Evolutionary conservation across 2,888 invertebrate species (phyloP).

Genomic region (Eucera pruinosa): DNA sequence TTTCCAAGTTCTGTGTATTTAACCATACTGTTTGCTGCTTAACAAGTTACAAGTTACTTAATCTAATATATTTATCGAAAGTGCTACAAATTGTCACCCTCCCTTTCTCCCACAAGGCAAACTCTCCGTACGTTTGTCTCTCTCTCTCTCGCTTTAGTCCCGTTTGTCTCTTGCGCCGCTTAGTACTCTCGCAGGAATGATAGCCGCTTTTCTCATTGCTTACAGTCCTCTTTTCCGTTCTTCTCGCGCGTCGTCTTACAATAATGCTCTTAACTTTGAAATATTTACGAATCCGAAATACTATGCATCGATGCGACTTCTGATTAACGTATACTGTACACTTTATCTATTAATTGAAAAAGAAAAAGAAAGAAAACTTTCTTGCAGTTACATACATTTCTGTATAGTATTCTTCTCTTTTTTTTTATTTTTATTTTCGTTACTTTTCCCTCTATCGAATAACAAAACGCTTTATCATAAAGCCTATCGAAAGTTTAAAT

Average conservation of each 20-base stretch:
- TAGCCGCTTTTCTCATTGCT: constrained; percentile 36
- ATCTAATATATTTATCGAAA: constrained; percentile 49
- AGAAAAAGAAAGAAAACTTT: constrained; percentile 5
- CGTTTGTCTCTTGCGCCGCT: constrained; percentile 71
- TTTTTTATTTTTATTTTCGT: too few relatives aligned
- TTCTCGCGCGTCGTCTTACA: constrained; percentile 33
- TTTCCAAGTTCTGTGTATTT: constrained; percentile 36
- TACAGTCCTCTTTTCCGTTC: constrained; percentile 43
- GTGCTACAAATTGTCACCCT: constrained; percentile 51
- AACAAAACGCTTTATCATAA: constrained; percentile 4
- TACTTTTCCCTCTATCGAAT: background rate
- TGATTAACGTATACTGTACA: constrained; percentile 40
- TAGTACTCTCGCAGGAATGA: constrained; percentile 66
- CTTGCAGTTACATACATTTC: constrained; percentile 13
- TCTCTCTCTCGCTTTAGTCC: constrained; percentile 77
- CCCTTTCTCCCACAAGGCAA: constrained; percentile 53
- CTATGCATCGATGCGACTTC: constrained; percentile 21
- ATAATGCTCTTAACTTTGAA: constrained; percentile 30
- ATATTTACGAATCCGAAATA: constrained; percentile 33
- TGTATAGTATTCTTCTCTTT: too few relatives aligned
- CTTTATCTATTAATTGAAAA: constrained; percentile 10
- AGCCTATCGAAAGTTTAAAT: constrained; percentile 23
- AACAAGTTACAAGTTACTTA: constrained; percentile 72
- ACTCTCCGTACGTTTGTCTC: constrained; percentile 71
- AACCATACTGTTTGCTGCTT: constrained; percentile 70